These are phyloP conservation scores for Eulacestoma nigropectus DNA, from an alignment of 2,113 vertebrate genomes.

Conservation along the genomic window DNA sequence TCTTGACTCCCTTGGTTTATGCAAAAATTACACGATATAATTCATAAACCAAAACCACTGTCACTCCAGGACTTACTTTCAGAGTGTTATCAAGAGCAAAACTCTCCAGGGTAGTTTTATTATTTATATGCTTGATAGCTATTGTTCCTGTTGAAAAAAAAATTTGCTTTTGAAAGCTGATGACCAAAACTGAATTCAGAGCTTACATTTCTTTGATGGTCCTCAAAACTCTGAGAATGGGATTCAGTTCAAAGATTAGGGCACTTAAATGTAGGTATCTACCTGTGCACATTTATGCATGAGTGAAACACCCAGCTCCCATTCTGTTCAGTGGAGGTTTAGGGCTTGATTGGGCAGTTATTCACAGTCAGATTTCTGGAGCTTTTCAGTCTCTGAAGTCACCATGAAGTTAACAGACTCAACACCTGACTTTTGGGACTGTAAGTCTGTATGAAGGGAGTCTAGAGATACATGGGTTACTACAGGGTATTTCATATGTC, in stretches of 20 bases:
- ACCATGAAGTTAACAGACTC: not conserved
- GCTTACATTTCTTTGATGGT: not conserved
- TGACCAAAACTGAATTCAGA: not conserved
- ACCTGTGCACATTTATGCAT: accelerated
- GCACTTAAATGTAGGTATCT: not conserved
- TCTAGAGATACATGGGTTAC: not conserved
- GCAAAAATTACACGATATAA: not conserved
- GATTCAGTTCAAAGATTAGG: not conserved
- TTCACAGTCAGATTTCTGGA: not conserved
- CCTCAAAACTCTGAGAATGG: not conserved
- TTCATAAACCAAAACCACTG: not conserved
- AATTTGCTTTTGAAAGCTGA: not conserved
- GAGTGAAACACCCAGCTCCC: not conserved
- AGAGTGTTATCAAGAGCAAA: not conserved
- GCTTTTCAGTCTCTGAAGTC: not conserved
- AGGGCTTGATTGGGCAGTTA: not conserved
- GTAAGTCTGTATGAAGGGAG: not conserved
- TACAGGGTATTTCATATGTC: not conserved
- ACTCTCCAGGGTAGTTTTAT: not conserved
- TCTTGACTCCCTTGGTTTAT: not conserved
- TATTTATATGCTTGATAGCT: not conserved
- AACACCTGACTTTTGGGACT: not conserved
- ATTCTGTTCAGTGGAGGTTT: not conserved
- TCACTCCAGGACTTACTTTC: not conserved
- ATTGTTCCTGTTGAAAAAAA: not conserved